These are phyloP conservation scores for Sycophaga agraensis DNA, from an alignment of 1,140 invertebrate genomes.

Conservation along the genomic window DNA sequence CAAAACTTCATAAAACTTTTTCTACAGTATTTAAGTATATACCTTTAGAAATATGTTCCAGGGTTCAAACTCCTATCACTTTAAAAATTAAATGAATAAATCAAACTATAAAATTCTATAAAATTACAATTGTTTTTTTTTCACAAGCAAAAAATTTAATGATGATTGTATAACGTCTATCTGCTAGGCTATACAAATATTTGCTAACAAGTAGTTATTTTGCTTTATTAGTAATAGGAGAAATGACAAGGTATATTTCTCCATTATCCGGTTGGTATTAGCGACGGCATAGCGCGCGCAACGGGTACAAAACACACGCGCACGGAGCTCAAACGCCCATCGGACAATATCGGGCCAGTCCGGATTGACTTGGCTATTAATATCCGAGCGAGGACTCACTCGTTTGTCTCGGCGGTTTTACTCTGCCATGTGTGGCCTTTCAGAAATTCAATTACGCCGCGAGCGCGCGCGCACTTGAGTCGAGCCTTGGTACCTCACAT, in stretches of 20 bases:
- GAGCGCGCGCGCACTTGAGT: not conserved
- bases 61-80: too few species aligned
- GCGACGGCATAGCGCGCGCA: not conserved
- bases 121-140: too few species aligned
- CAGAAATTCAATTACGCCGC: constrained; percentile 29
- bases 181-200: constrained; percentile 45
- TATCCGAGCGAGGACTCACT: constrained; percentile 19
- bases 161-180: too few species aligned
- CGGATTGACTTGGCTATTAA: constrained; percentile 20
- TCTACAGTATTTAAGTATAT: too few species aligned
- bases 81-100: too few species aligned
- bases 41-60: too few species aligned
- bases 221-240: constrained; percentile 15
- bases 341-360: not conserved
- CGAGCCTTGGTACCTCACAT: too few species aligned
- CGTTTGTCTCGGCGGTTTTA: constrained; percentile 7
- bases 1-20: too few species aligned
- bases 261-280: constrained; percentile 3
- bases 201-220: constrained; percentile 34
- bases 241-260: constrained; percentile 8
- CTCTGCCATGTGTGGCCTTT: constrained; percentile 22
- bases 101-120: too few species aligned
- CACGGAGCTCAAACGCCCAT: not conserved
- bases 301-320: too few species aligned
- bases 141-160: too few species aligned